Evolutionary conservation across 2,797 vertebrate species (phyloP).

Genomic region (Mormyrus proboscirostris): DNA sequence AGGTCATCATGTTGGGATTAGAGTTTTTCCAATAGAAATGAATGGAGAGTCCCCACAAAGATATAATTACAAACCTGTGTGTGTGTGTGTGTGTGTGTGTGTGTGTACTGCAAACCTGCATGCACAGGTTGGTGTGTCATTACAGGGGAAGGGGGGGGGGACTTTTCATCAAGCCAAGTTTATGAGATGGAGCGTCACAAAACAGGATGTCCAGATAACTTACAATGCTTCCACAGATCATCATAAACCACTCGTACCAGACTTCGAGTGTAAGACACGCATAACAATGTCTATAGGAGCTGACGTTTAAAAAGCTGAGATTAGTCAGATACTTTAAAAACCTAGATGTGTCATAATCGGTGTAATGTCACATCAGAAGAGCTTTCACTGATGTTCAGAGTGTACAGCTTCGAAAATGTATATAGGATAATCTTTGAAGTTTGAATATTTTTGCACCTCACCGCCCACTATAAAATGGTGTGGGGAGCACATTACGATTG

Average conservation of each 20-base stretch:
- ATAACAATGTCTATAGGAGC: neutral
- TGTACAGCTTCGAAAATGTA: neutral
- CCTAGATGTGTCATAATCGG: neutral
- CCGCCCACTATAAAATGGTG: neutral
- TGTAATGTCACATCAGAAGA: neutral
- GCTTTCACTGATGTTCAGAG: neutral
- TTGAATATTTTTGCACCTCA: neutral
- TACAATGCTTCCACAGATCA: neutral
- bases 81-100: neutral
- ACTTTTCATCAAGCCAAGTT: neutral
- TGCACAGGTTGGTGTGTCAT: neutral
- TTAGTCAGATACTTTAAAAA: conserved; percentile 3
- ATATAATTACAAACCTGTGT: neutral
- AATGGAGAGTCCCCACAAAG: neutral
- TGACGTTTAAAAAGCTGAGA: neutral
- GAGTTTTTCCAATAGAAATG: neutral
- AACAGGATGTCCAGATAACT: neutral
- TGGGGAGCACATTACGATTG: neutral
- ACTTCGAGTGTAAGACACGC: neutral
- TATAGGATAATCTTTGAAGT: neutral
- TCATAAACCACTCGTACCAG: neutral
- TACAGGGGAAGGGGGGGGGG: neutral
- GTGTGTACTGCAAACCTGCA: neutral
- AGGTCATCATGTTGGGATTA: neutral
- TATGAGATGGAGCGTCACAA: neutral